These are phyloP conservation scores for Plutella xylostella DNA, from an alignment of 2,888 invertebrate species.

Conservation along the genomic window DNA sequence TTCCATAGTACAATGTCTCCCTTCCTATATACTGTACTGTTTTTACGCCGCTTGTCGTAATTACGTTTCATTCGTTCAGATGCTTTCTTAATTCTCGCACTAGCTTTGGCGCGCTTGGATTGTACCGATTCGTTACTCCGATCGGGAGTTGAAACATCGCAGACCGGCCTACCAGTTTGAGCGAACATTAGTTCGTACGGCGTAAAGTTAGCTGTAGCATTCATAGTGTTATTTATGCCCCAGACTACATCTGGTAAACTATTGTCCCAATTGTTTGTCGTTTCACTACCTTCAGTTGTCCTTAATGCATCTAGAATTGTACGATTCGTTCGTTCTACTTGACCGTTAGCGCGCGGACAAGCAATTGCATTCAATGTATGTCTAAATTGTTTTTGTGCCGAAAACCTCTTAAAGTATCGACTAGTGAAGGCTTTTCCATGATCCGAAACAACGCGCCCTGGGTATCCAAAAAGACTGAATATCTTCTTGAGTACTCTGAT, in stretches of 20 bases:
- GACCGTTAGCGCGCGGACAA: background rate
- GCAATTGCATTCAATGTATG: background rate
- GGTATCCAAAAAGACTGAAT: constrained; percentile 16
- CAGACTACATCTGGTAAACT: constrained; percentile 9
- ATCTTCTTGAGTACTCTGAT: constrained; percentile 17
- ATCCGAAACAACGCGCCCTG: constrained; percentile 12
- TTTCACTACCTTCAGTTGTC: constrained; percentile 17
- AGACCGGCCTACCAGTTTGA: constrained; percentile 13
- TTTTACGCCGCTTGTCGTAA: constrained; percentile 13
- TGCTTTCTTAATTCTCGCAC: background rate
- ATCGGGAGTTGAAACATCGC: constrained; percentile 4
- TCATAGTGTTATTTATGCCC: constrained; percentile 23
- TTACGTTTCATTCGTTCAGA: constrained; percentile 14
- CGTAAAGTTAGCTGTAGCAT: constrained; percentile 16
- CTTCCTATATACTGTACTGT: constrained; percentile 15
- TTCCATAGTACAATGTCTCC: constrained; percentile 19
- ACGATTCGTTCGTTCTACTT: constrained; percentile 18
- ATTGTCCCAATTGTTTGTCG: constrained; percentile 2
- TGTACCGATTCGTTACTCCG: background rate
- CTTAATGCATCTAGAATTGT: constrained; percentile 19
- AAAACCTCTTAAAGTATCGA: constrained; percentile 16
- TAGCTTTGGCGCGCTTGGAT: background rate
- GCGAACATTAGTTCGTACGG: constrained; percentile 22
- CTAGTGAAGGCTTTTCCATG: constrained; percentile 1
- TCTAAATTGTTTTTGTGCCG: constrained; percentile 21